These are phyloP conservation scores for Musca vetustissima DNA, from an alignment of 1,140 invertebrate genomes.

Conservation along the genomic window DNA sequence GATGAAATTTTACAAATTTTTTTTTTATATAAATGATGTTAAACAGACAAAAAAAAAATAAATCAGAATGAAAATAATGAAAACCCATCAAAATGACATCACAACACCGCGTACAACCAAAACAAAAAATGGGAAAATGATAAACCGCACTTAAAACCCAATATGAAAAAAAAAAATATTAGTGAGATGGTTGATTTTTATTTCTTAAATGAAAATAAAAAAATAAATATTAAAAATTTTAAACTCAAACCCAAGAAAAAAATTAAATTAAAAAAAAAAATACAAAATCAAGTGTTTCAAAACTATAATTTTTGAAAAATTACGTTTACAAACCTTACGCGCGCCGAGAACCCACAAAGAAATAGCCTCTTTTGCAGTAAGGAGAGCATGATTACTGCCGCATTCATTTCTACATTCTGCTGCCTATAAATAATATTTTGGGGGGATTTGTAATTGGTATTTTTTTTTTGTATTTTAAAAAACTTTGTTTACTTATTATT, in stretches of 20 bases:
- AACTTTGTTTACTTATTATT: background rate
- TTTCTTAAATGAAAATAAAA: background rate
- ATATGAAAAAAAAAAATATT: conserved; percentile 5
- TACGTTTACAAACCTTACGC: conserved; percentile 76
- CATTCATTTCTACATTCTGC: conserved; percentile 55
- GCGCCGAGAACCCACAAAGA: conserved; percentile 86
- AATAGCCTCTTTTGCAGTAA: conserved; percentile 86
- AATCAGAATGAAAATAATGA: background rate
- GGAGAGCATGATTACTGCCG: conserved; percentile 68
- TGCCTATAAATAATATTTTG: conserved; percentile 52
- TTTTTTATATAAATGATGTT: background rate
- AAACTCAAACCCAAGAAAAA: background rate
- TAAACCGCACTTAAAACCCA: background rate
- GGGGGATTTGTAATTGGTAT: conserved; percentile 17
- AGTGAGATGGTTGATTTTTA: background rate
- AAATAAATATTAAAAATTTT: background rate
- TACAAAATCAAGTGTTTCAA: background rate
- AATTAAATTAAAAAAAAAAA: conserved; percentile 7
- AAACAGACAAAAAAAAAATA: background rate
- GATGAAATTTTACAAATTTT: background rate
- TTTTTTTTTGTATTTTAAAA: conserved; percentile 20
- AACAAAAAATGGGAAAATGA: conserved; percentile 7
- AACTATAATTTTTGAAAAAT: conserved; percentile 8
- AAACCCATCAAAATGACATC: conserved; percentile 4
- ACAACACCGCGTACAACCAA: conserved; percentile 12